phyloP scores from a whole-genome alignment of 2,888 invertebrate genomes.

The Brachynemurus nebulosus region DNA sequence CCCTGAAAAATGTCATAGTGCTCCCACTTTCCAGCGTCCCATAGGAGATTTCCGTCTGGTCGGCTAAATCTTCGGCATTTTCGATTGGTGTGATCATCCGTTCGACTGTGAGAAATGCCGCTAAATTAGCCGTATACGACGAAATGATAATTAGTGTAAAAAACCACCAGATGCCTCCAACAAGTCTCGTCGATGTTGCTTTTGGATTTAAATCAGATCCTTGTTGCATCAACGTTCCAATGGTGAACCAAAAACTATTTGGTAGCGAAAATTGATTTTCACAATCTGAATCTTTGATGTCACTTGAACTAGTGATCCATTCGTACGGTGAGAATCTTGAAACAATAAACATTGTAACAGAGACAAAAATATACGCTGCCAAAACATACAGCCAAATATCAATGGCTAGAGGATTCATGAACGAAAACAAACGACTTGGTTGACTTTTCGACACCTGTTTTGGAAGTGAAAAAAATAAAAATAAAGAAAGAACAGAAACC shows the following conservation, averaged over 20 bases:
- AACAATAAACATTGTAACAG: constrained; percentile 63
- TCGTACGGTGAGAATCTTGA: constrained; percentile 71
- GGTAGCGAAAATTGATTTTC: constrained; percentile 72
- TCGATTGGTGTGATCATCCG: constrained; percentile 78
- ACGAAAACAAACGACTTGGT: constrained; percentile 62
- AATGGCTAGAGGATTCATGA: constrained; percentile 74
- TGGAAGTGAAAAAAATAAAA: not conserved
- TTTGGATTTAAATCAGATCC: constrained; percentile 68
- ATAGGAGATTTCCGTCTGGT: constrained; percentile 70
- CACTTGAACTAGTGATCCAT: constrained; percentile 60
- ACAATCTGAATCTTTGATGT: constrained; percentile 42
- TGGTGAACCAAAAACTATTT: constrained; percentile 79
- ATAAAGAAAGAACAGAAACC: not conserved
- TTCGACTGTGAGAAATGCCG: constrained; percentile 82
- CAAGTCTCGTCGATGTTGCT: constrained; percentile 62
- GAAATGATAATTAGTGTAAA: constrained; percentile 83
- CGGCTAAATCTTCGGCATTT: constrained; percentile 67
- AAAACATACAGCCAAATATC: constrained; percentile 79
- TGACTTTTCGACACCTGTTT: constrained; percentile 52
- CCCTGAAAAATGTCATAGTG: constrained; percentile 79
- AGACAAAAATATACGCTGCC: constrained; percentile 66
- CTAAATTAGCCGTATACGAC: constrained; percentile 83
- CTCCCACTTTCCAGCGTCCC: constrained; percentile 73
- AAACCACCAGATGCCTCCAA: constrained; percentile 85
- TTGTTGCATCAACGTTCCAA: constrained; percentile 81